Conservation (phyloP, 1,140 invertebrate genomes). For the Adoxophyes honmai region DNA sequence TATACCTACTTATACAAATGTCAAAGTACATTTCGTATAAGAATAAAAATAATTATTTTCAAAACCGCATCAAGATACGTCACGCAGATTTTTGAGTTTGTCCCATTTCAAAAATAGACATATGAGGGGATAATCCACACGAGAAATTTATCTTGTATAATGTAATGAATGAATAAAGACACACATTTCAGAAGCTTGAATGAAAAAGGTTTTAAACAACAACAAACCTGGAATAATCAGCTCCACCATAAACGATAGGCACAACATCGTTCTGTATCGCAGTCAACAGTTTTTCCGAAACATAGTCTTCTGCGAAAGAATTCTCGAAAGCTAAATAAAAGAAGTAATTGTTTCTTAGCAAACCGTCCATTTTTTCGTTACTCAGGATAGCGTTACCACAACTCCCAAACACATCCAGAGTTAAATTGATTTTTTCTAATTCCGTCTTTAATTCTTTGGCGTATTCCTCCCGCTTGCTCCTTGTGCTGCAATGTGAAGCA, state of each 20-base stretch:
- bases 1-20: too few relatives aligned
- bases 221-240: conserved; percentile 9
- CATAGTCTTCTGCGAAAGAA: conserved; percentile 76
- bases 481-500: conserved; percentile 21
- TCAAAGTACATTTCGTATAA: too few relatives aligned
- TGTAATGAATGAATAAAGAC: too few relatives aligned
- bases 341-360: conserved; percentile 71
- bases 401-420: conserved; percentile 80
- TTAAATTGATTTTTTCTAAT: conserved; percentile 27
- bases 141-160: too few relatives aligned
- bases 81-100: too few relatives aligned
- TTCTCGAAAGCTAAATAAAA: conserved; percentile 84
- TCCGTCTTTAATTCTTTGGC: conserved; percentile 35
- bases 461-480: conserved; percentile 18
- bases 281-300: conserved; percentile 79
- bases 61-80: too few relatives aligned
- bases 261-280: conserved; percentile 34
- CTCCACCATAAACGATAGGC: conserved; percentile 9
- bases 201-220: neutral
- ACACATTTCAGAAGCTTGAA: neutral
- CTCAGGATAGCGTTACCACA: conserved; percentile 71
- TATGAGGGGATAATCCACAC: too few relatives aligned
- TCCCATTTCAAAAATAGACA: too few relatives aligned
- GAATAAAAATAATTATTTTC: too few relatives aligned
- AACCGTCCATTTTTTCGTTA: conserved; percentile 50